A percentile compares a stretch with the other conserved stretches of the same genome.
Evolutionary conservation across 2,797 vertebrate genomes (phyloP).

Genomic region (Gymnoscopelus braueri): DNA sequence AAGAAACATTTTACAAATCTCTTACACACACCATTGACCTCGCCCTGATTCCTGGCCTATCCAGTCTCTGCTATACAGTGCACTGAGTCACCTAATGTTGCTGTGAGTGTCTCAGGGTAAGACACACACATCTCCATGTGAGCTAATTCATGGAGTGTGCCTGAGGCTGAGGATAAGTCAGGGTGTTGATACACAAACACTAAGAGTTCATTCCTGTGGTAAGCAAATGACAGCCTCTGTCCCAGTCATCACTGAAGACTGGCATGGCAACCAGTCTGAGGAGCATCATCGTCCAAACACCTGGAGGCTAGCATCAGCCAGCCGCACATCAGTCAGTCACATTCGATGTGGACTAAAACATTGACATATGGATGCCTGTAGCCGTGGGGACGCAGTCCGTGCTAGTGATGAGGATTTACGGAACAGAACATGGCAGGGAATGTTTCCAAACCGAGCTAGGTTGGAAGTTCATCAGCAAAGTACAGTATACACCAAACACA

Average conservation of each 20-base stretch:
- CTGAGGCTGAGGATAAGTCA: slow-evolving; percentile 64
- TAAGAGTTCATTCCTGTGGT: slow-evolving; percentile 57
- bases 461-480: too few relatives aligned
- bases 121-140: slow-evolving; percentile 21
- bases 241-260: slow-evolving; percentile 57
- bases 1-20: too few relatives aligned
- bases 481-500: neutral
- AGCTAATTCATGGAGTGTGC: slow-evolving; percentile 38
- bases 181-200: slow-evolving; percentile 39
- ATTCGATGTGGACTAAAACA: slow-evolving; percentile 57
- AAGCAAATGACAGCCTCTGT: slow-evolving; percentile 66
- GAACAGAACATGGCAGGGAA: slow-evolving; percentile 18
- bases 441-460: too few relatives aligned
- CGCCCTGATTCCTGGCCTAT: slow-evolving; percentile 4
- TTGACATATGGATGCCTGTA: slow-evolving; percentile 56
- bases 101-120: neutral
- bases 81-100: slow-evolving; percentile 58
- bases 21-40: slow-evolving; percentile 43
- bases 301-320: slow-evolving; percentile 59
- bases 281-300: slow-evolving; percentile 57
- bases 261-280: slow-evolving; percentile 46
- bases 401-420: slow-evolving; percentile 49
- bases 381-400: slow-evolving; percentile 10
- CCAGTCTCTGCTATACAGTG: slow-evolving; percentile 36
- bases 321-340: slow-evolving; percentile 44